phyloP scores from a whole-genome alignment of 2,797 vertebrate genomes.

The Acanthornis magna region DNA sequence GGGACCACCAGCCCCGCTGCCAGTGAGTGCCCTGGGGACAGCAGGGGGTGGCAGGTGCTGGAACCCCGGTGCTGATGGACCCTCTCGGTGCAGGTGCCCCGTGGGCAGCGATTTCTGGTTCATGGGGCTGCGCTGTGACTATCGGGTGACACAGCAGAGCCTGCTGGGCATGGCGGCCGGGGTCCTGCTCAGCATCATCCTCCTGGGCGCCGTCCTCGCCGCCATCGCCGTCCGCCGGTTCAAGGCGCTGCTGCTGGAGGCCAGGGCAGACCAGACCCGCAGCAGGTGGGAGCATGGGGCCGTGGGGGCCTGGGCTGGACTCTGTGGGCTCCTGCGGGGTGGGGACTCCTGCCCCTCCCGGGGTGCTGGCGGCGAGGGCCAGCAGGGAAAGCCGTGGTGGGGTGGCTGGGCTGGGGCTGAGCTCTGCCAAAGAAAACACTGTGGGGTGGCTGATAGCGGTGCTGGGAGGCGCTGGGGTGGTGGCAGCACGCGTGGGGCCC shows the following conservation, averaged over 20 bases:
- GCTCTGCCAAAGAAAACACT: not conserved
- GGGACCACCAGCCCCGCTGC: conserved; percentile 77
- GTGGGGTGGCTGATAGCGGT: not conserved
- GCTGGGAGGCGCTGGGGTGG: not conserved
- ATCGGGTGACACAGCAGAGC: conserved; percentile 80
- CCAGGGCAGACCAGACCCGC: conserved; percentile 86
- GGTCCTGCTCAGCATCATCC: conserved; percentile 73
- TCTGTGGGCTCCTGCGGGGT: rapidly evolving
- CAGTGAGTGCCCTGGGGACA: conserved; percentile 69
- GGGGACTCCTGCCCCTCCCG: not conserved
- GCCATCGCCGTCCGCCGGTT: conserved; percentile 80
- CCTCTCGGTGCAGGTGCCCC: conserved; percentile 73
- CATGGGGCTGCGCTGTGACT: conserved; percentile 84
- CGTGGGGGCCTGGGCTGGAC: too few species aligned
- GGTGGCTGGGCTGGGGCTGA: not conserved
- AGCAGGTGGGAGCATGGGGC: conserved; percentile 80
- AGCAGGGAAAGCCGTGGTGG: not conserved
- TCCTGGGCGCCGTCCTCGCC: conserved; percentile 72
- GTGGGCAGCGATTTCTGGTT: conserved; percentile 86
- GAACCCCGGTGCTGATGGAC: rapidly evolving
- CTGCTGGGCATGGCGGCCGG: conserved; percentile 79
- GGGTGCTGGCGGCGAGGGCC: rapidly evolving
- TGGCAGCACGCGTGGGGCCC: not conserved
- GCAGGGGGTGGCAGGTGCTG: rapidly evolving
- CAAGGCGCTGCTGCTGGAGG: conserved; percentile 82